A percentile compares a stretch with the other conserved stretches of the same genome.
These are phyloP conservation scores for Etheostoma cragini DNA, from an alignment of 2,113 vertebrate genomes.

Conservation along the genomic window DNA sequence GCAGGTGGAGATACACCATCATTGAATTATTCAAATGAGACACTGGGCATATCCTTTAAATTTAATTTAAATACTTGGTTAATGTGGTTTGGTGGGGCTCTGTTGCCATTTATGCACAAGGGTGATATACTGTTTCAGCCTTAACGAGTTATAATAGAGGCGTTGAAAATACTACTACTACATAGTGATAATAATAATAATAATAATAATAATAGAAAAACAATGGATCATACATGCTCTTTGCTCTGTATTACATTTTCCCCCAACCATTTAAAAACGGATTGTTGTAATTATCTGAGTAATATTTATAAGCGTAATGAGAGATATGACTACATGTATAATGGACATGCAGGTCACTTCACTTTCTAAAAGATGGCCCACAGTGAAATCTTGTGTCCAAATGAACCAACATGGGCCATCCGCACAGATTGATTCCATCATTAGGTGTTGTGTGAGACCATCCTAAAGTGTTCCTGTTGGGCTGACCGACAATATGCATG, in stretches of 20 bases:
- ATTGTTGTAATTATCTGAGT: not conserved
- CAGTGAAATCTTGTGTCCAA: not conserved
- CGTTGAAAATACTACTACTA: too few species aligned
- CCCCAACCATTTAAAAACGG: not conserved
- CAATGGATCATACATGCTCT: not conserved
- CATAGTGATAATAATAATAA: not conserved
- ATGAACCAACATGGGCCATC: not conserved
- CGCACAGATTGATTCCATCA: not conserved
- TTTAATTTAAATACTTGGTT: slow-evolving; percentile 76
- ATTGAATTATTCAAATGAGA: slow-evolving; percentile 82
- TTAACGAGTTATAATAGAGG: not conserved
- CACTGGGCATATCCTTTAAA: slow-evolving; percentile 74
- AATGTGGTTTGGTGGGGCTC: slow-evolving; percentile 56
- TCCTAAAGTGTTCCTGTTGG: not conserved
- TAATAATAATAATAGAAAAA: not conserved
- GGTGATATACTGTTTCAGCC: slow-evolving; percentile 38
- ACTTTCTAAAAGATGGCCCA: too few species aligned
- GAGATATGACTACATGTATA: not conserved
- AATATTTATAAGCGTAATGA: not conserved
- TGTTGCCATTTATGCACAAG: slow-evolving; percentile 37
- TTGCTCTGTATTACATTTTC: not conserved
- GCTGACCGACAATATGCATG: not conserved
- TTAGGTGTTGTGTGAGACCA: too few species aligned
- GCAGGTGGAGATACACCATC: slow-evolving; percentile 82
- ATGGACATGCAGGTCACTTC: not conserved